Evolutionary conservation across 2,888 invertebrate genomes (phyloP), one percentile per base, ranked within the genome.

Genomic region (Athalia circularis): DNA sequence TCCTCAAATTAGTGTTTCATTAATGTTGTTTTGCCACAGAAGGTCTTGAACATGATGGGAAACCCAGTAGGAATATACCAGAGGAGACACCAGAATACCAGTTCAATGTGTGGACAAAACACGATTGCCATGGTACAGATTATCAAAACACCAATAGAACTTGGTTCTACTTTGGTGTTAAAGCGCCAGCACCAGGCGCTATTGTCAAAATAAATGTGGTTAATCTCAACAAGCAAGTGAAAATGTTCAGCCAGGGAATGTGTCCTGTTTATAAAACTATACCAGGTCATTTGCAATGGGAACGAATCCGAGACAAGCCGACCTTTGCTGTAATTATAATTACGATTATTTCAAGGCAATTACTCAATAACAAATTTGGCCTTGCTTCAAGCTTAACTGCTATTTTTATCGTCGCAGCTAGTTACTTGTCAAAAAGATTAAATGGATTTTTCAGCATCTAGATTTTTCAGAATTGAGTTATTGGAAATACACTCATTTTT

Each of bases 181-280:
- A 93, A 86, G 93, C 92, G 3, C 87, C 88, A 77, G 90, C 91
- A 83, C 91, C 93, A 48, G 92, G 92, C 82, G 88, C 92, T 70
- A 88, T 93, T 85, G 93, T 97, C 83, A 95, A 95, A 90, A 92
- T 98, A 82, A 97, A 97, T 90, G 92, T 98, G 78, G 94, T 96
- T 88, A 97, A 97, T 91, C 91, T 98, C 82, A 98, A 98, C 91
- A 94, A 95, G 83, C 97, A 98, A 91, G 95, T 95, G 77, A 97
- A 97, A 91, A 94, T 98, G 92, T 98, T 95, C 90, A 95, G 95
- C 86, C 97, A 97, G 89, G 98, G 98, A 62, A 96, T 96, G 96
- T 94, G 95, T 45, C 96, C 97, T 0, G 96, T 97, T 47, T 95
- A 92, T 80, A 92, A 94, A 83, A 93, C 94, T 5, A 89, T 96